A percentile compares a stretch with the other conserved stretches of the same genome.
These are phyloP conservation scores for Sepioteuthis lessoniana DNA, from an alignment of 2,888 invertebrate genomes.

Conservation along the genomic window DNA sequence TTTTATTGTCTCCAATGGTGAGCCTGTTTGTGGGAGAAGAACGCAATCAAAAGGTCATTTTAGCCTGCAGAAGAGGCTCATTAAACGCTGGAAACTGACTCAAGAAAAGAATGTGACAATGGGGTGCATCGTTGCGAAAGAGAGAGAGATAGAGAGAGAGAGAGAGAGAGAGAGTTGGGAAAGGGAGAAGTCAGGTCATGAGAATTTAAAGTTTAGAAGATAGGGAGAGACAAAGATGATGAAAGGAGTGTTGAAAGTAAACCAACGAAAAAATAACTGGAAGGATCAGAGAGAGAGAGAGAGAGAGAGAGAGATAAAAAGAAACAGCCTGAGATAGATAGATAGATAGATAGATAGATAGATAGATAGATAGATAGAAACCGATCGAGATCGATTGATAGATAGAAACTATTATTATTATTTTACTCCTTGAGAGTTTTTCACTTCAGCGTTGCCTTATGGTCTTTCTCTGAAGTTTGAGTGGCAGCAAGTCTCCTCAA, in stretches of 20 bases:
- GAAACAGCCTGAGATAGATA: not conserved
- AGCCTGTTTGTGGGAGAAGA: not conserved
- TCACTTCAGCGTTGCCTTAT: no score
- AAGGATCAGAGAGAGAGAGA: not conserved
- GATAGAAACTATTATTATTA: no score
- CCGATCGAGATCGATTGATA: no score
- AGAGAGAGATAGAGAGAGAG: not conserved
- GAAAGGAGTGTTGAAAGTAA: not conserved
- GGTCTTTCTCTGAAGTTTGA: no score
- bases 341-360: constrained; percentile 18
- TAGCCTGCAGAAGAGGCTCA: not conserved
- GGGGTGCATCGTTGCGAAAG: not conserved
- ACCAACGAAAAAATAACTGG: rapidly evolving
- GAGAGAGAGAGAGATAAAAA: not conserved
- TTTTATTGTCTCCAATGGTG: not conserved
- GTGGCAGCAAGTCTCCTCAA: no score
- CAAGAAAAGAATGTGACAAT: not conserved
- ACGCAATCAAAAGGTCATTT: constrained; percentile 4
- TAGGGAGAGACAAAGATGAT: not conserved
- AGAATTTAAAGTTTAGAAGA: not conserved
- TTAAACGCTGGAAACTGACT: not conserved
- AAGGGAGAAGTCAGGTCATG: not conserved
- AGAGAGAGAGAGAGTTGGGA: not conserved
- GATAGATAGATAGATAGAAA: not conserved
- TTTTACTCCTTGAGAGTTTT: no score